Evolutionary conservation across 2,113 vertebrate genomes (phyloP).

Genomic region (Anguilla japonica): DNA sequence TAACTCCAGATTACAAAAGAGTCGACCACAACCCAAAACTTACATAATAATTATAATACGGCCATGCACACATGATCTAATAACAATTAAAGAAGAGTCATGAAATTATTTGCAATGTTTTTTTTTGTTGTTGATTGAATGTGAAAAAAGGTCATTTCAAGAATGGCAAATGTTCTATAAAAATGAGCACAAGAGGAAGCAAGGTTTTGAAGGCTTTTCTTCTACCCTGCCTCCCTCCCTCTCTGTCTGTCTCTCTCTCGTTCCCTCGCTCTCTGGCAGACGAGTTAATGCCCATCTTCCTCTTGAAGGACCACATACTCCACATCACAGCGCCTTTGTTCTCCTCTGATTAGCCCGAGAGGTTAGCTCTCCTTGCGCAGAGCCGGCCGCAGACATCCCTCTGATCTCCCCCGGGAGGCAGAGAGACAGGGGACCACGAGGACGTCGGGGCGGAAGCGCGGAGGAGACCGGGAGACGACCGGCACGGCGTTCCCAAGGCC

Average conservation of each 20-base stretch:
- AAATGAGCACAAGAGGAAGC: background rate
- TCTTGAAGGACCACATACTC: constrained; percentile 55
- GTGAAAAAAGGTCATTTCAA: background rate
- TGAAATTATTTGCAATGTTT: background rate
- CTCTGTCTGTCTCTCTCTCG: background rate
- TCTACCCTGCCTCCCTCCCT: background rate
- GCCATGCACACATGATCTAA: no score
- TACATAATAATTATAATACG: background rate
- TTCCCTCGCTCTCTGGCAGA: background rate
- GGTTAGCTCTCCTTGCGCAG: background rate
- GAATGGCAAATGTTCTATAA: background rate
- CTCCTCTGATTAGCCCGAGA: constrained; percentile 10
- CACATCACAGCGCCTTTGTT: constrained; percentile 55
- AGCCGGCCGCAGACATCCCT: background rate
- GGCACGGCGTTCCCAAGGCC: background rate
- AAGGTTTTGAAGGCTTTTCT: background rate
- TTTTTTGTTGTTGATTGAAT: background rate
- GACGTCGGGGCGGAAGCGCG: background rate
- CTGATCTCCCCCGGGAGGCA: background rate
- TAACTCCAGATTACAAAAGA: background rate
- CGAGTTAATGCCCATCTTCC: background rate
- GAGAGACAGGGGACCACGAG: background rate
- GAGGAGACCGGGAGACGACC: background rate
- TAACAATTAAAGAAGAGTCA: background rate
- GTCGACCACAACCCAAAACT: background rate